A percentile compares a stretch with the other conserved stretches of the same genome.
These are phyloP conservation scores for Xylocopa sonorina DNA, from an alignment of 1,140 invertebrate species.

Conservation along the genomic window DNA sequence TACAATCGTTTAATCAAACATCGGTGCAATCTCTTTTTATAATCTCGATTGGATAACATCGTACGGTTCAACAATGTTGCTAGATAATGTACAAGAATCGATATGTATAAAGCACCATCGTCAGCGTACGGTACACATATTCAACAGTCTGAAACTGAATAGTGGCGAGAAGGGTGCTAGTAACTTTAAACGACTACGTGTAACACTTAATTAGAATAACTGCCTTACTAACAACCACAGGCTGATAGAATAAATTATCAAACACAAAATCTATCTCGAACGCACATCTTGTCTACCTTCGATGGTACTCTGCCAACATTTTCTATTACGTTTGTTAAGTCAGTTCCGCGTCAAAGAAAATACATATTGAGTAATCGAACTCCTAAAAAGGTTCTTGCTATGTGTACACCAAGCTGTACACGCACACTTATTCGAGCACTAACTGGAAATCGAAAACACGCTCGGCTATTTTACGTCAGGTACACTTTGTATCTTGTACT, in stretches of 20 bases:
- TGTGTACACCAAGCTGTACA: background rate
- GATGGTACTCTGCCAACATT: background rate
- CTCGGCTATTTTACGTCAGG: slow-evolving; percentile 57
- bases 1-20: slow-evolving; percentile 2
- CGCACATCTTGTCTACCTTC: background rate
- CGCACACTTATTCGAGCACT: background rate
- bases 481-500: slow-evolving; percentile 74
- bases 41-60: background rate
- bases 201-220: slow-evolving; percentile 20
- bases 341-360: slow-evolving; percentile 1
- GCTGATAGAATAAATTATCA: background rate
- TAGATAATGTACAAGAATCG: background rate
- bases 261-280: slow-evolving; percentile 1
- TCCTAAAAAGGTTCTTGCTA: background rate
- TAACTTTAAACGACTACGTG: slow-evolving; percentile 21
- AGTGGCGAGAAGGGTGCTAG: background rate
- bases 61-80: background rate
- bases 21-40: background rate
- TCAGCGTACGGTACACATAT: background rate
- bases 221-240: background rate
- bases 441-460: background rate
- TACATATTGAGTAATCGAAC: background rate
- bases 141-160: slow-evolving; percentile 8
- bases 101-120: background rate
- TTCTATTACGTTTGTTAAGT: background rate